Percentiles rank a stretch among this genome's conserved stretches.
phyloP scores from a whole-genome alignment of 2,797 vertebrate species.

The Sebastes hubbsi region DNA sequence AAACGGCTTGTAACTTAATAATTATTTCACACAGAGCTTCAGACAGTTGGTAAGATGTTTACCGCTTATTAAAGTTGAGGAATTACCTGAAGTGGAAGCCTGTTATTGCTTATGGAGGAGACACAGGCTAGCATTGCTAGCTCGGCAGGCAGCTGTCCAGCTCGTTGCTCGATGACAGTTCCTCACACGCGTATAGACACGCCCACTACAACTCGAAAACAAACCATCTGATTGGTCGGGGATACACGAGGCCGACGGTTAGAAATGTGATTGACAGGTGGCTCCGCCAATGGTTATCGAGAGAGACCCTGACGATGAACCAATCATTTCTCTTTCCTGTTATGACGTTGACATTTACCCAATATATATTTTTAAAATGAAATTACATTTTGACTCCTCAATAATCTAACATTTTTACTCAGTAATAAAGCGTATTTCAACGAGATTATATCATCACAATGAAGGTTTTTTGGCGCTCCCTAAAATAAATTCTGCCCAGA shows the following conservation, averaged over 20 bases:
- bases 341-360: not conserved
- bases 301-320: constrained; percentile 10
- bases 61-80: not conserved
- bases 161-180: constrained; percentile 64
- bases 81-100: constrained; percentile 65
- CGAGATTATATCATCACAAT: not conserved
- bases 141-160: constrained; percentile 30
- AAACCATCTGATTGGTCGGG: constrained; percentile 76
- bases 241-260: constrained; percentile 9
- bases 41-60: not conserved
- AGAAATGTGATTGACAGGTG: constrained; percentile 50
- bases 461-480: not conserved
- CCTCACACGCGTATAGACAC: constrained; percentile 70
- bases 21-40: rapidly evolving
- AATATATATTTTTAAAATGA: not conserved
- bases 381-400: rapidly evolving
- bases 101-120: constrained; percentile 31
- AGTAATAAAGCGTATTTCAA: not conserved
- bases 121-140: constrained; percentile 57
- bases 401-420: not conserved
- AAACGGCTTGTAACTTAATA: not conserved
- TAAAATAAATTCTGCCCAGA: constrained; percentile 20
- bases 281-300: constrained; percentile 33
- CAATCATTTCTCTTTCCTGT: constrained; percentile 71
- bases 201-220: constrained; percentile 81